Conservation (phyloP, 2,797 vertebrate species). For the Monodelphis domestica region DNA sequence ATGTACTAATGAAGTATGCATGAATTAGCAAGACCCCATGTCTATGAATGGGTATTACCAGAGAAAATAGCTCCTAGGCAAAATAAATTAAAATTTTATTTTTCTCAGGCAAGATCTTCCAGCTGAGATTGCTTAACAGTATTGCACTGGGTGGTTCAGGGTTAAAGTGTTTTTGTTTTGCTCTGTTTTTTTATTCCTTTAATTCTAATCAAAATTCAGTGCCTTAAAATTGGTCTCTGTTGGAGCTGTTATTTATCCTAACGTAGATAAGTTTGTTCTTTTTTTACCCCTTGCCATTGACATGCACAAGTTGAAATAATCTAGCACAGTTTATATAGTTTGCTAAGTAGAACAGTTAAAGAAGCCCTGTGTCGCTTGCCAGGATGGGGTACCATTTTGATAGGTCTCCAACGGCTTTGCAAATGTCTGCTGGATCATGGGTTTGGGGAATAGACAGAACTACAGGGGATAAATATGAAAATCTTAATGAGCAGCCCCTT, state of each 20-base stretch:
- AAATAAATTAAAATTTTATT: constrained; percentile 43
- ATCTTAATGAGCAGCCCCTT: not conserved
- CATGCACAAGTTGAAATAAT: not conserved
- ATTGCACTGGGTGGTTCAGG: not conserved
- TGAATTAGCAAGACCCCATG: constrained; percentile 35
- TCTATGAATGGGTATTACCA: constrained; percentile 34
- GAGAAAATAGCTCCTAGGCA: constrained; percentile 47
- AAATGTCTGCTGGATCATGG: not conserved
- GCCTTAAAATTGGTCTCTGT: not conserved
- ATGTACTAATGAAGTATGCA: constrained; percentile 43
- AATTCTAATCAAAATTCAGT: not conserved
- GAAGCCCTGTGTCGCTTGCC: not conserved
- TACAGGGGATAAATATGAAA: not conserved
- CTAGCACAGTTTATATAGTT: not conserved
- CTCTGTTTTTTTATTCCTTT: no score
- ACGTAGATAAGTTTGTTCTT: no score
- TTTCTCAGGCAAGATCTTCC: constrained; percentile 48
- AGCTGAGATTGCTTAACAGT: not conserved
- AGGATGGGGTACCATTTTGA: not conserved
- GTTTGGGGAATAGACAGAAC: not conserved
- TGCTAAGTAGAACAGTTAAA: not conserved
- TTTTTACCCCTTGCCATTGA: not conserved
- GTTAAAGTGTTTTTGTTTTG: not conserved
- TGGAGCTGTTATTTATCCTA: not conserved
- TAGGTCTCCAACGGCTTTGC: not conserved